Evolutionary conservation across 2,888 invertebrate species (phyloP), one percentile per base, ranked within the genome.

Genomic region (Acanthoscelides obtectus): DNA sequence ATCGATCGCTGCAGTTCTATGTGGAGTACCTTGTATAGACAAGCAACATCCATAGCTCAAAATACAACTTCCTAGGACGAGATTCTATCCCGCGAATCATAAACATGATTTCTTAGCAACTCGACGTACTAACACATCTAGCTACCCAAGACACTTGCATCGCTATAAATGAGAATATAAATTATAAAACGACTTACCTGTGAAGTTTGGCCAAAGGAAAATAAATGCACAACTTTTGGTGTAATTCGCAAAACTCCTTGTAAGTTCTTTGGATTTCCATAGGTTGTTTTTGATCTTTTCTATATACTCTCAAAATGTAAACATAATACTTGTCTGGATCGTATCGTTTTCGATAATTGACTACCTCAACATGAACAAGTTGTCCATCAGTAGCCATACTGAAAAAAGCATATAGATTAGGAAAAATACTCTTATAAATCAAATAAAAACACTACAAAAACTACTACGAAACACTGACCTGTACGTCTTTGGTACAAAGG

Each of bases 311-410:
- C 77, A 95, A 87, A 75, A 95, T 93, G 84, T 95, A 97, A 79
- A 98, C 97, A 86, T 99, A 99, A 88, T 97, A 96, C 88, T 99
- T 99, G 83, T 97, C 98, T 19, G 98, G 97, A 83, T 95, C 96
- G 85, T 97, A 98, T 77, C 97, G 92, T 84, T 99, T 99, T 86
- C 97, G 95, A 85, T 93, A 97, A 74, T 94, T 93, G 74, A 94
- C 90, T 12, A 98, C 94, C 82, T 93, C 92, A 0, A 98, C 95
- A 76, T 91, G 90, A 67, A 90, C 90, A 66, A 99, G 89, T 5
- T 94, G 91, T 0, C 98, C 98, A 86, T 99, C 99, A 82, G 93
- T 93, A 66, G 92, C 89, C 90, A 94, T 92, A 77, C 96, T 96
- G 81, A 2, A 83, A 80, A 70, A 72, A 64, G 71, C 22, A 22